phyloP scores from a whole-genome alignment of 2,888 invertebrate species.

The Orthosia incerta region DNA sequence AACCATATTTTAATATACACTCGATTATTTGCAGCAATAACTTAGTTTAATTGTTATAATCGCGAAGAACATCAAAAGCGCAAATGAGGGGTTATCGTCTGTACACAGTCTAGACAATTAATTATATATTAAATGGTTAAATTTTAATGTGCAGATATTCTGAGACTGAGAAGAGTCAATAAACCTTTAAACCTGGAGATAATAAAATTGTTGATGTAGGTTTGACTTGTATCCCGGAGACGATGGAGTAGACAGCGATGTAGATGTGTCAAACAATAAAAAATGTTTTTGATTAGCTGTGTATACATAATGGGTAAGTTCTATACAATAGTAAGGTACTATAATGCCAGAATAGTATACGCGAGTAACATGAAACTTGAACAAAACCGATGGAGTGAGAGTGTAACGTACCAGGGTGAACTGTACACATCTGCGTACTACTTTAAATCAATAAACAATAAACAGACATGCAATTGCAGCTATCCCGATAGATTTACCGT shows the following conservation, averaged over 20 bases:
- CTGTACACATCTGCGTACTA: too few relatives aligned
- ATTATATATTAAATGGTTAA: slow-evolving; percentile 27
- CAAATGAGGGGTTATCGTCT: slow-evolving; percentile 54
- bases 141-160: slow-evolving; percentile 43
- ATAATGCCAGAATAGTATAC: too few relatives aligned
- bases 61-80: slow-evolving; percentile 51
- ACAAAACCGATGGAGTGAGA: too few relatives aligned
- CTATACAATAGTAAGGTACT: too few relatives aligned
- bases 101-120: slow-evolving; percentile 29
- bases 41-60: slow-evolving; percentile 56
- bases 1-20: slow-evolving; percentile 32
- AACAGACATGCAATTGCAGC: too few relatives aligned
- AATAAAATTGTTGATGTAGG: neutral
- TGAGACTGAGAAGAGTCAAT: slow-evolving; percentile 49
- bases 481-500: too few relatives aligned
- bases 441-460: too few relatives aligned
- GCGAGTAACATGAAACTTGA: too few relatives aligned
- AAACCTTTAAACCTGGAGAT: slow-evolving; percentile 35
- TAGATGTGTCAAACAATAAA: too few relatives aligned
- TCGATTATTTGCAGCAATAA: slow-evolving; percentile 50
- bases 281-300: too few relatives aligned
- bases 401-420: too few relatives aligned
- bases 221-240: neutral
- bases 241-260: neutral
- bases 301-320: too few relatives aligned